Percentiles rank a stretch among this genome's conserved stretches.
Conservation (phyloP, 2,888 invertebrate genomes). For the Rhaphigaster nebulosa region DNA sequence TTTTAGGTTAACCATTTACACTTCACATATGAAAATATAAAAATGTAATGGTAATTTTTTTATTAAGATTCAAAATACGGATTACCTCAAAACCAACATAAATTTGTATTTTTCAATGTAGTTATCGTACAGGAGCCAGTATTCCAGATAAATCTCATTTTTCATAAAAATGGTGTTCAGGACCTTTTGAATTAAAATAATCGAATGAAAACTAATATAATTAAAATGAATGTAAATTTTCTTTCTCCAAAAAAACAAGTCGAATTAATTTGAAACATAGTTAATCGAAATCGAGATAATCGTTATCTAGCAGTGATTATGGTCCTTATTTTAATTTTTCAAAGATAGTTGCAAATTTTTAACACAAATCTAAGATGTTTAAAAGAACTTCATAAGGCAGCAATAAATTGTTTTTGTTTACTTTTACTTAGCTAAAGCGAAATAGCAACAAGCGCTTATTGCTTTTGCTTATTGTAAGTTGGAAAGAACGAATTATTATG, state of each 20-base stretch:
- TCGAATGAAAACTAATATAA: too few species aligned
- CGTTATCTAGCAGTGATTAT: background rate
- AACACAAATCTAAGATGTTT: background rate
- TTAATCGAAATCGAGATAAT: background rate
- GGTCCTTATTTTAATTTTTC: background rate
- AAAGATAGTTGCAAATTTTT: background rate
- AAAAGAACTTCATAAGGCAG: slow-evolving; percentile 12
- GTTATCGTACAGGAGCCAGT: too few species aligned
- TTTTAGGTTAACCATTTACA: too few species aligned
- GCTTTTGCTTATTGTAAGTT: slow-evolving; percentile 7
- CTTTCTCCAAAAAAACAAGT: background rate
- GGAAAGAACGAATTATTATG: background rate
- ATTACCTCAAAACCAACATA: too few species aligned
- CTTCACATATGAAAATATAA: too few species aligned
- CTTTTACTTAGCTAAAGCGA: slow-evolving; percentile 35
- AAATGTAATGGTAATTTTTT: too few species aligned
- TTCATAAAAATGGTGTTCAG: too few species aligned
- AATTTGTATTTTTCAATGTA: too few species aligned
- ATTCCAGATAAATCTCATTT: too few species aligned
- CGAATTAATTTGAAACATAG: background rate
- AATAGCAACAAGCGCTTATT: slow-evolving; percentile 28
- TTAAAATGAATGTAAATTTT: too few species aligned
- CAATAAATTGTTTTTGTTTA: background rate
- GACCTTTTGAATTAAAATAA: too few species aligned
- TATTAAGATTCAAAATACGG: too few species aligned